phyloP scores from a whole-genome alignment of 2,797 vertebrate genomes.

The Xenopus petersii region DNA sequence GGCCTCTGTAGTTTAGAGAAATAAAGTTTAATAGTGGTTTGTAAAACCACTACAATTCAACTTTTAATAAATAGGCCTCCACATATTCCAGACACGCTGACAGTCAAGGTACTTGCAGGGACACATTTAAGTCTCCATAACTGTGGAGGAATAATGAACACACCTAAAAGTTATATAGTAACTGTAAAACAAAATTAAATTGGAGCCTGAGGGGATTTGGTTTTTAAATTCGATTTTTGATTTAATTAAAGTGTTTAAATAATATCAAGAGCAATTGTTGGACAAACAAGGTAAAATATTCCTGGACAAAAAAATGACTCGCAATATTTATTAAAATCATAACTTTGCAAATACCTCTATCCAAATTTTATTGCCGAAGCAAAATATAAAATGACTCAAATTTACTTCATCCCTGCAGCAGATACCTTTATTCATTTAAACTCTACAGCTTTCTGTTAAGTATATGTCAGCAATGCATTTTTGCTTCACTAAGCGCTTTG shows the following conservation, averaged over 20 bases:
- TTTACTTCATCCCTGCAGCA: conserved; percentile 51
- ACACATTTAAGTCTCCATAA: too few species aligned
- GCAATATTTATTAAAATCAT: conserved; percentile 25
- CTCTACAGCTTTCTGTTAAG: conserved; percentile 56
- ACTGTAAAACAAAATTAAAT: background rate
- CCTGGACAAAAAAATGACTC: conserved; percentile 3
- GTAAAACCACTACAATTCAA: too few species aligned
- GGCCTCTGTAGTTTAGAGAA: too few species aligned
- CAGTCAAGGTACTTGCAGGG: too few species aligned
- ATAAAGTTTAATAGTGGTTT: too few species aligned
- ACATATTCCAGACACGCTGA: too few species aligned
- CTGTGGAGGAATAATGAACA: too few species aligned
- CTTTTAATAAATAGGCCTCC: too few species aligned
- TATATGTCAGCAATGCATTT: conserved; percentile 58
- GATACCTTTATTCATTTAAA: conserved; percentile 52
- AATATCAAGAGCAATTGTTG: conserved; percentile 15
- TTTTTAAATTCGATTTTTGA: background rate
- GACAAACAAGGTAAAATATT: conserved; percentile 23
- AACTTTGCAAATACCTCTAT: conserved; percentile 31
- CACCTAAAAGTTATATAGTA: too few species aligned
- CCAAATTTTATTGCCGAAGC: conserved; percentile 38
- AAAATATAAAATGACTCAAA: conserved; percentile 45
- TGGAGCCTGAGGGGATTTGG: conserved; percentile 52
- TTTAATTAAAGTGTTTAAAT: conserved; percentile 1
- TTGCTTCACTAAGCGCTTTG: conserved; percentile 63